Conservation (phyloP, 2,888 invertebrate genomes). For the Pristionchus maxplancki region DNA sequence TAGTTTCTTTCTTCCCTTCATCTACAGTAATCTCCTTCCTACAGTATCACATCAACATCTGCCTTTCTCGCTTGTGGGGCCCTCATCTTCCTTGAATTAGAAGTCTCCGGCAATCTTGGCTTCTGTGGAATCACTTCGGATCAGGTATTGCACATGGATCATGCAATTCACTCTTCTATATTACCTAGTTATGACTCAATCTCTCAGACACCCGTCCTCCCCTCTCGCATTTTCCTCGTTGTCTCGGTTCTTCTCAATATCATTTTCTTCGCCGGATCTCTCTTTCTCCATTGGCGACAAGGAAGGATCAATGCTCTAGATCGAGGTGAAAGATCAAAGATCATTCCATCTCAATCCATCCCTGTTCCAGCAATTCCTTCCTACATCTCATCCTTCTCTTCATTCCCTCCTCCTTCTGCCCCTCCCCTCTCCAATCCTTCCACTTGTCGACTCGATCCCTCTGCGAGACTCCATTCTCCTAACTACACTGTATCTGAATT, state of each 20-base stretch:
- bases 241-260: not conserved
- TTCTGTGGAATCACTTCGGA: not conserved
- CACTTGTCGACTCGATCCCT: not conserved
- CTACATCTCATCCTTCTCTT: not conserved
- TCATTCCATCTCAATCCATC: not conserved
- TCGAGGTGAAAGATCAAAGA: not conserved
- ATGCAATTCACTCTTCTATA: too few relatives aligned
- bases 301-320: not conserved
- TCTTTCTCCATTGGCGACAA: conserved; percentile 21
- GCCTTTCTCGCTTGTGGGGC: not conserved
- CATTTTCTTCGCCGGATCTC: not conserved
- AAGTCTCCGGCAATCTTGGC: not conserved
- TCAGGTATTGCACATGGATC: not conserved
- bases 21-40: not conserved
- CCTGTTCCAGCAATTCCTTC: not conserved
- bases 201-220: not conserved
- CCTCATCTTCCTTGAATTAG: not conserved
- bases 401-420: not conserved
- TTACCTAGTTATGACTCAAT: not conserved
- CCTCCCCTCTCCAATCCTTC: not conserved
- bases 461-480: not conserved
- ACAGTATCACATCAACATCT: not conserved
- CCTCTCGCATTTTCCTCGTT: conserved; percentile 19
- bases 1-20: not conserved
- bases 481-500: not conserved